A percentile compares a stretch with the other conserved stretches of the same genome.
These are phyloP conservation scores for Oxycera nigricornis DNA, from an alignment of 2,888 invertebrate species.

Conservation along the genomic window DNA sequence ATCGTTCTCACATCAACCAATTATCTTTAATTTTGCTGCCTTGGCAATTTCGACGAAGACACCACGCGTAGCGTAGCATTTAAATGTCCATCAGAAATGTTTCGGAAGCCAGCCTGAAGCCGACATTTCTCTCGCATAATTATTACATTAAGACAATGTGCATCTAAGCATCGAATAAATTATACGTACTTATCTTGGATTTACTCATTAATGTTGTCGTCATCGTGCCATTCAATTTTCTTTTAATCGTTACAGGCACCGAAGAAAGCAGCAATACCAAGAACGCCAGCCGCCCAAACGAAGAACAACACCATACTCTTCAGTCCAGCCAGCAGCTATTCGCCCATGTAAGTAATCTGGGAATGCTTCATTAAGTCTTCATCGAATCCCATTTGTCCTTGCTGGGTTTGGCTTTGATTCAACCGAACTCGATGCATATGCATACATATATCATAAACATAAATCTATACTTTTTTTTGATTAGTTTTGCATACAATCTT, in stretches of 20 bases:
- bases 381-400: neutral
- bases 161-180: neutral
- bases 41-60: neutral
- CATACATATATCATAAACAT: neutral
- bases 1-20: neutral
- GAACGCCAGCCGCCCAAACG: conserved; percentile 52
- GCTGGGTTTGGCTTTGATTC: neutral
- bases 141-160: neutral
- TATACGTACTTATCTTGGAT: neutral
- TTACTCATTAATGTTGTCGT: neutral
- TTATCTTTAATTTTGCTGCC: neutral
- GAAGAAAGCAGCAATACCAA: conserved; percentile 51
- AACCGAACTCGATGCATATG: neutral
- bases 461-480: neutral
- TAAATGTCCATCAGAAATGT: neutral
- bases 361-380: neutral
- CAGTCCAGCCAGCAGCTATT: conserved; percentile 59
- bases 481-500: neutral
- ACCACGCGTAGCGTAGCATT: neutral
- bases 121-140: neutral
- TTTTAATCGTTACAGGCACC: conserved; percentile 51
- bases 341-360: conserved; percentile 56
- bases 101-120: neutral
- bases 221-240: neutral
- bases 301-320: conserved; percentile 55